Conservation (phyloP, 2,113 vertebrate genomes). For the Poeciliopsis prolifica region DNA sequence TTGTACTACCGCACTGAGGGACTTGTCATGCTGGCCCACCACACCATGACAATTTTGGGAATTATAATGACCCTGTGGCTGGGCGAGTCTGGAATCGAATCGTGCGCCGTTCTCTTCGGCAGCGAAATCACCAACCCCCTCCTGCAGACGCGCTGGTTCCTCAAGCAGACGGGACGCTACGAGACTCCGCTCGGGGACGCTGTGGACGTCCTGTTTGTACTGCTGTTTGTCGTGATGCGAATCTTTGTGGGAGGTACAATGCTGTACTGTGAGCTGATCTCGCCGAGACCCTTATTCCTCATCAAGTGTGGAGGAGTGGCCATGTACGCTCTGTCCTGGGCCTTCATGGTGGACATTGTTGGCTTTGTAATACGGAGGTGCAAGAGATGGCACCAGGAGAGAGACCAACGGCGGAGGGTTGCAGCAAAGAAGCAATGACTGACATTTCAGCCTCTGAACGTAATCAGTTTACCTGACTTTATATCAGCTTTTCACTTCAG, state of each 20-base stretch:
- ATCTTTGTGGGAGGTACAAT: constrained; percentile 90
- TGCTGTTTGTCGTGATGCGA: constrained; percentile 89
- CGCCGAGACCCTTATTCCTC: constrained; percentile 89
- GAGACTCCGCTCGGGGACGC: constrained; percentile 81
- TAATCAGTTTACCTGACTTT: constrained; percentile 3
- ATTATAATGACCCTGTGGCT: constrained; percentile 88
- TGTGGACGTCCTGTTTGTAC: constrained; percentile 91
- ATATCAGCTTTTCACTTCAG: constrained; percentile 13
- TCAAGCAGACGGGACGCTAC: constrained; percentile 88
- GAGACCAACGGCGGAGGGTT: constrained; percentile 50
- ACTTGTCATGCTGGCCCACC: constrained; percentile 92
- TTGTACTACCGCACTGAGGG: constrained; percentile 93
- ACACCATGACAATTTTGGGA: constrained; percentile 93
- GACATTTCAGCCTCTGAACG: not conserved
- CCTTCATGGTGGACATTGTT: constrained; percentile 93
- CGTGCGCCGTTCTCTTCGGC: constrained; percentile 93
- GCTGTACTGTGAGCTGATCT: constrained; percentile 92
- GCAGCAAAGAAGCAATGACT: constrained; percentile 68
- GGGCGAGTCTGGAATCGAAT: constrained; percentile 90
- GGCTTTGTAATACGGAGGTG: constrained; percentile 87
- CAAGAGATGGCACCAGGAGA: constrained; percentile 82
- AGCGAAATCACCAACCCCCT: constrained; percentile 96
- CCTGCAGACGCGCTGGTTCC: constrained; percentile 95
- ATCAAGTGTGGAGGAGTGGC: constrained; percentile 91
- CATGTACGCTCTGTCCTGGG: constrained; percentile 94